Evolutionary conservation across 2,888 invertebrate genomes (phyloP), one percentile per base, ranked within the genome.

Genomic region (Lithophane ornitopus): DNA sequence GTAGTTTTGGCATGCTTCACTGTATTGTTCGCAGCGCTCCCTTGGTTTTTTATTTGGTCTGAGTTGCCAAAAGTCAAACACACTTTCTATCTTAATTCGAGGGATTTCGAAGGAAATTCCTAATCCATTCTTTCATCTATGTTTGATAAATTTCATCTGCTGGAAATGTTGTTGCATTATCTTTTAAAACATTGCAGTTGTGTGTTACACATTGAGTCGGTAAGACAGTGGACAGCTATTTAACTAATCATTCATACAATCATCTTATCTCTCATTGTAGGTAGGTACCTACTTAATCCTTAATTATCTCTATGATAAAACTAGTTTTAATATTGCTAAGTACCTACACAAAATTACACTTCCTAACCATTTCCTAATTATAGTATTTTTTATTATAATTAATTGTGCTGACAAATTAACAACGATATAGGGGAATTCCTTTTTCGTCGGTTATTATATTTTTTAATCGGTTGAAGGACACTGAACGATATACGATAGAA

Each of bases 281-380:
- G 12, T 46, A n/a, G n/a, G n/a, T n/a, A n/a, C n/a, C n/a, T n/a
- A 16, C 16, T 34, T 34, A 16, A 46, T n/a, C 9, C 22, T 9
- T 4, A 16, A 16, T 16, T 46, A 65, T 28, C 34, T 16, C 11
- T 12, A 52, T n/a, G n/a, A 39, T 67, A 34, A 22, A 34, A 59
- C 1, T 2, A 28, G 28, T 28, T 59, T 11, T 22, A 22, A 22
- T 22, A 22, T 7, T 11, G 16, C 4, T 39, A 34, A 3, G 34
- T 34, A 34, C 34, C 34, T 34, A 8, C 12, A 44, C 16, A 44
- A 71, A 44, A 46, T 49, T 9, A 2, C 46, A 22, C n/a, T 67
- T 39, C 16, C 19, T 22, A 22, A 46, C 39, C 12, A 39, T 58
- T 74, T 58, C 74, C 26, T 73, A 39, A 58, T 58, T 39, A 56